Percentiles rank a stretch among this genome's conserved stretches.
Conservation (phyloP, 2,113 vertebrate genomes). For the Hyla sarda region DNA sequence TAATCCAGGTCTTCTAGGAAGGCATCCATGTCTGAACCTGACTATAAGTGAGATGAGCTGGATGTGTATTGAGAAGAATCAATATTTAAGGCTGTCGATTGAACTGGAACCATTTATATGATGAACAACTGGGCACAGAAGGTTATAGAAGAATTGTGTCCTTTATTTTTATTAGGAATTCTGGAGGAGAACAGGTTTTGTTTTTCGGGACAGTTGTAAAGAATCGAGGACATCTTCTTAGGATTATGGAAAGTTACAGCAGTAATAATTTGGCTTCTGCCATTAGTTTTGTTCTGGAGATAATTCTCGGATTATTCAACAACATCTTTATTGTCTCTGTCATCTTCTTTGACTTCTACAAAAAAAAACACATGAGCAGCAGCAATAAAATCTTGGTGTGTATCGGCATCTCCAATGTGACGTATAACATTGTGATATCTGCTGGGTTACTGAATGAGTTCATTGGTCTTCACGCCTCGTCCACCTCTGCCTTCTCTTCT, state of each 20-base stretch:
- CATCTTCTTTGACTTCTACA: not conserved
- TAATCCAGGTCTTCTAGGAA: not conserved
- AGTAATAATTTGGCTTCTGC: not conserved
- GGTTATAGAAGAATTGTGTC: too few species aligned
- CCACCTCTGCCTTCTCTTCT: not conserved
- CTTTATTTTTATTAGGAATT: too few species aligned
- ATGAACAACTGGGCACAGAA: too few species aligned
- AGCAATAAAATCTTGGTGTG: not conserved
- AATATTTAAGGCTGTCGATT: too few species aligned
- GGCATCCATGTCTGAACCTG: not conserved
- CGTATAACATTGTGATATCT: not conserved
- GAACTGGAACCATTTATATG: too few species aligned
- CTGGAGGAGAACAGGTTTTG: too few species aligned
- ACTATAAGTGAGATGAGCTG: not conserved
- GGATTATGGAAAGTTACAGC: too few species aligned
- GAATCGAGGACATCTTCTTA: too few species aligned
- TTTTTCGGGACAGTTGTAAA: too few species aligned
- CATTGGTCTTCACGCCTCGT: not conserved
- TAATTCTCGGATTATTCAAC: not conserved
- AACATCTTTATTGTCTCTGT: not conserved
- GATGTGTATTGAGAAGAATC: too few species aligned
- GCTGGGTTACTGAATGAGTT: not conserved
- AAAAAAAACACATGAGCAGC: not conserved
- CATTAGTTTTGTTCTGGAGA: not conserved
- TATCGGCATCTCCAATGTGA: not conserved